phyloP scores from a whole-genome alignment of 2,888 invertebrate species.

The Drosophila gaucha region DNA sequence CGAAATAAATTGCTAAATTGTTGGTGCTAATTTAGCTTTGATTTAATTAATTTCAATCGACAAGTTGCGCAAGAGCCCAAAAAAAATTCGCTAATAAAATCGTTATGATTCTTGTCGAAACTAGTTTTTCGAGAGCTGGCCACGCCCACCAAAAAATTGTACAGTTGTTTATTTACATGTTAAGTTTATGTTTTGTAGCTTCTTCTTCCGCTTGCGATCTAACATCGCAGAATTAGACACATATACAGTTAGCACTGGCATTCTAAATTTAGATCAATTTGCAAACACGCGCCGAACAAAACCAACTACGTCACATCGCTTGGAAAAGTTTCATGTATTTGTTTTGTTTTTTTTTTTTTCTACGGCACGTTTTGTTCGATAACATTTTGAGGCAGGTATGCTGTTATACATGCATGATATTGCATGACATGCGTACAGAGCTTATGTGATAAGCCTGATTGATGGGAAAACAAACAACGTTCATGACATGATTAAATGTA shows the following conservation, averaged over 20 bases:
- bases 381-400: conserved; percentile 20
- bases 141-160: conserved; percentile 29
- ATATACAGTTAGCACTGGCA: conserved; percentile 3
- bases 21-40: conserved; percentile 36
- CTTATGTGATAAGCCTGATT: not conserved
- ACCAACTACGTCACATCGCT: conserved; percentile 46
- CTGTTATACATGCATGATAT: conserved; percentile 1
- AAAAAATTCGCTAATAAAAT: not conserved
- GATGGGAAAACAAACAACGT: not conserved
- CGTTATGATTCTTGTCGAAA: conserved; percentile 20
- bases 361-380: conserved; percentile 42
- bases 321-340: conserved; percentile 23
- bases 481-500: not conserved
- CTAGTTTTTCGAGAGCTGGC: conserved; percentile 7
- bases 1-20: conserved; percentile 36
- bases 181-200: not conserved
- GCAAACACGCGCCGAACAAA: conserved; percentile 39
- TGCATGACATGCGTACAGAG: conserved; percentile 4
- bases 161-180: conserved; percentile 8
- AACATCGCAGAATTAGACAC: not conserved
- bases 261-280: conserved; percentile 60
- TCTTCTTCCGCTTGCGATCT: conserved; percentile 1
- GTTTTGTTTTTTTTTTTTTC: conserved; percentile 17
- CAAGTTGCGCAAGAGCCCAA: conserved; percentile 35
- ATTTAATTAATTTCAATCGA: conserved; percentile 55